A percentile compares a stretch with the other conserved stretches of the same genome.
These are phyloP conservation scores for Oreochromis niloticus DNA, from an alignment of 2,113 vertebrate genomes.

Conservation along the genomic window DNA sequence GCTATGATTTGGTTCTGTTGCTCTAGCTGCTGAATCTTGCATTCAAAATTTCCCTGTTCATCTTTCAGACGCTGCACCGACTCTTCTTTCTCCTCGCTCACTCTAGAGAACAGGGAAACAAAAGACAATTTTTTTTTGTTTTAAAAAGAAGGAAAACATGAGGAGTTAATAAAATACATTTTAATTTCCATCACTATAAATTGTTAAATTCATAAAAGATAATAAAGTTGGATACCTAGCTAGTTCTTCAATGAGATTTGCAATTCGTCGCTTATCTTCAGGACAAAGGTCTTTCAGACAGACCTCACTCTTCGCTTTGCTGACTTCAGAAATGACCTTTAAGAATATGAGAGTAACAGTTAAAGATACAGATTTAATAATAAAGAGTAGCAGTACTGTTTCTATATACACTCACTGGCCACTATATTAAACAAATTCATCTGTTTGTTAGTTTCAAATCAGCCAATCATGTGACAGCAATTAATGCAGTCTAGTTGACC, in stretches of 20 bases:
- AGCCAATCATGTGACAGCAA: not conserved
- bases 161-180: not conserved
- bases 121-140: not conserved
- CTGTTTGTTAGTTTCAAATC: not conserved
- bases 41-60: constrained; percentile 89
- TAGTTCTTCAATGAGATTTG: constrained; percentile 94
- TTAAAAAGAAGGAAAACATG: not conserved
- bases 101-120: constrained; percentile 64
- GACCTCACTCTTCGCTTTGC: constrained; percentile 70
- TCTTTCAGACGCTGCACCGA: constrained; percentile 84
- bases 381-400: not conserved
- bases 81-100: constrained; percentile 94
- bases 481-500: not conserved
- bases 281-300: constrained; percentile 94
- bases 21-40: constrained; percentile 89
- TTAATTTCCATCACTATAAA: not conserved
- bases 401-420: not conserved
- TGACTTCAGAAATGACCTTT: constrained; percentile 68
- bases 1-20: constrained; percentile 87
- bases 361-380: not conserved
- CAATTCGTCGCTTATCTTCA: constrained; percentile 95
- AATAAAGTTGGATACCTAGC: constrained; percentile 78
- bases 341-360: not conserved
- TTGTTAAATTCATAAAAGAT: not conserved
- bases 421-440: not conserved